Base-by-base conservation (phyloP, 2,888 invertebrate genomes). In the Lepidocyrtoides sp. region DNA sequence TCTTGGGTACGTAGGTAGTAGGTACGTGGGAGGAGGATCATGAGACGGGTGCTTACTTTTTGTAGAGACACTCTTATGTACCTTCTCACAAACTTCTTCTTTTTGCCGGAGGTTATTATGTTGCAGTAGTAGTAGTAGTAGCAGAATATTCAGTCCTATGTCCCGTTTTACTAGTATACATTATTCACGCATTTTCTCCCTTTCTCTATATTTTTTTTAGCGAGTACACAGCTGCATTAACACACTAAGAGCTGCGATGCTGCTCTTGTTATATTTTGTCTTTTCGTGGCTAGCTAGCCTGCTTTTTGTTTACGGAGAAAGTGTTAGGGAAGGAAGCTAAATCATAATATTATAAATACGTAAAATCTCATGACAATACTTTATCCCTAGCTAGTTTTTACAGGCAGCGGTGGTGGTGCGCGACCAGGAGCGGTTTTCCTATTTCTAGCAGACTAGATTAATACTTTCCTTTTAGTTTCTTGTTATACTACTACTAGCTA, bases 111-210 rank as follows among this genome's bases (percentile, higher is more conserved):
- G 36, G 36, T 69, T 83, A 83, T 83, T 83, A 51, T 83, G 83
- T 83, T 60, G 66, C n/a, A 66, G 32, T 66, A 32, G 32, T 66
- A 26, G n/a, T n/a, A n/a, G n/a, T n/a, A n/a, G n/a, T n/a, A n/a
- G n/a, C n/a, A n/a, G n/a, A n/a, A n/a, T n/a, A n/a, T n/a, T n/a
- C n/a, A n/a, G n/a, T 44, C 36, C 44, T 60, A 26, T 87, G 63
- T 87, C 66, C 79, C 66, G 29, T 87, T 54, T 17, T 69, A 81
- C 51, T 69, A 69, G n/a, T n/a, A n/a, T 79, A 81, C 81, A 82
- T 89, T 89, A 89, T 89, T 89, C 82, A 89, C 82, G 88, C 54
- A 54, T 66, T 23, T 81, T 86, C 60, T 77, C 87, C 44, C 63
- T 77, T 29, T 60, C n/a, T n/a, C n/a, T n/a, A 20, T 57, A 69